Percentiles rank a stretch among this genome's conserved stretches.
Evolutionary conservation across 2,113 vertebrate species (phyloP).

Genomic region (Colinus virginianus): DNA sequence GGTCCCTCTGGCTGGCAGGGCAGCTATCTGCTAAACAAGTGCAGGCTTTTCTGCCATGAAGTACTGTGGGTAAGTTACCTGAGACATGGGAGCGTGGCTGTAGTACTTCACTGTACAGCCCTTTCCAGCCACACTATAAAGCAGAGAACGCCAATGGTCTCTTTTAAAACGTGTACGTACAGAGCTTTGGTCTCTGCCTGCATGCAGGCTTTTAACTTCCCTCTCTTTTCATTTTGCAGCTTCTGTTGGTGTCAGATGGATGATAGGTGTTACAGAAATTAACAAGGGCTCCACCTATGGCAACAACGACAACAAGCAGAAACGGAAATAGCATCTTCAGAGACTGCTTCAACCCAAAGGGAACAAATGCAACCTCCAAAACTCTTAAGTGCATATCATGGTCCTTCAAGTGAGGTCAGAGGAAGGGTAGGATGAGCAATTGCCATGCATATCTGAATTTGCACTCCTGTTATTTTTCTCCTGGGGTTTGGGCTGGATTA

Average conservation of each 20-base stretch:
- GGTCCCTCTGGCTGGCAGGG: not conserved
- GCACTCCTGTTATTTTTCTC: conserved; percentile 29
- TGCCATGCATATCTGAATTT: not conserved
- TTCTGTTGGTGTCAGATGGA: conserved; percentile 92
- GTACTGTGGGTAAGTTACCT: fast-evolving
- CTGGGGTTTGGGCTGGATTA: not conserved
- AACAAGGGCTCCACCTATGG: conserved; percentile 92
- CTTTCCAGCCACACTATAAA: too few species aligned
- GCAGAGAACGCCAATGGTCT: not conserved
- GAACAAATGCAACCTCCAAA: conserved; percentile 54
- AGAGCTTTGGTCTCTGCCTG: not conserved
- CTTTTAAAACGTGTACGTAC: not conserved
- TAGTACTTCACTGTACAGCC: not conserved
- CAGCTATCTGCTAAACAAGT: not conserved
- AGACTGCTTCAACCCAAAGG: conserved; percentile 55
- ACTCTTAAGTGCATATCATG: conserved; percentile 6
- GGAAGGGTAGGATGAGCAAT: conserved; percentile 10
- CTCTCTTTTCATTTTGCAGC: conserved; percentile 70
- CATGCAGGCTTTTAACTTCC: not conserved
- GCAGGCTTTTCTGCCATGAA: not conserved
- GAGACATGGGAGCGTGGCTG: not conserved
- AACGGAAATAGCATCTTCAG: conserved; percentile 75
- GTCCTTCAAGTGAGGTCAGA: conserved; percentile 32
- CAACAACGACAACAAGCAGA: conserved; percentile 80
- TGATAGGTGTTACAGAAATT: conserved; percentile 97